phyloP scores from a whole-genome alignment of 2,888 invertebrate genomes.

The Diaperis boleti region DNA sequence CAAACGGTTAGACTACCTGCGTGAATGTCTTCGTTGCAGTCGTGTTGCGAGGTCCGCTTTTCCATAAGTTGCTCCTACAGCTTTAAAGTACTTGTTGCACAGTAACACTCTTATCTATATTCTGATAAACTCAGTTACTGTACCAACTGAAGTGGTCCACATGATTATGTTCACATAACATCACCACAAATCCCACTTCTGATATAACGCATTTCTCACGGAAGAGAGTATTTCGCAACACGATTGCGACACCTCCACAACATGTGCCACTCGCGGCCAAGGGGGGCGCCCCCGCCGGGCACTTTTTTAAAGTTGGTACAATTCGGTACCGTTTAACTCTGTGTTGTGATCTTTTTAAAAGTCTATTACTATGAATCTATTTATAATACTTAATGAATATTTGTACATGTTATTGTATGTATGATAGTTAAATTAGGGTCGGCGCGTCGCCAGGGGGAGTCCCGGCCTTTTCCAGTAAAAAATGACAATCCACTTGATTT shows the following conservation, averaged over 20 bases:
- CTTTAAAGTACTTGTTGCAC: too few species aligned
- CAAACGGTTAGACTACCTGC: conserved; percentile 12
- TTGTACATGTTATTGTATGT: conserved; percentile 67
- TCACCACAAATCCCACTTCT: too few species aligned
- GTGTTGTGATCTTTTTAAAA: conserved; percentile 69
- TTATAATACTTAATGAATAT: conserved; percentile 65
- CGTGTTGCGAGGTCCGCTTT: too few species aligned
- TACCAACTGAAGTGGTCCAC: too few species aligned
- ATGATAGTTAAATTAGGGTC: conserved; percentile 54
- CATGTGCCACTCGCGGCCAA: conserved; percentile 52
- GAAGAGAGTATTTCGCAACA: too few species aligned
- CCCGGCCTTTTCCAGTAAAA: conserved; percentile 56
- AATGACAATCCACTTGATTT: conserved; percentile 65
- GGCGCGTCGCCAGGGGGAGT: conserved; percentile 50
- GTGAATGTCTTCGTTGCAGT: too few species aligned
- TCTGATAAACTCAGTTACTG: too few species aligned
- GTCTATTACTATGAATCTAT: conserved; percentile 68
- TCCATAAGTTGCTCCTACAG: too few species aligned
- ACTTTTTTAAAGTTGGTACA: conserved; percentile 48
- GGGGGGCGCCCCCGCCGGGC: conserved; percentile 48
- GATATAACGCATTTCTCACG: too few species aligned
- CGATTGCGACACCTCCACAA: conserved; percentile 10
- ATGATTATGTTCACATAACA: too few species aligned
- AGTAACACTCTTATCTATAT: too few species aligned
- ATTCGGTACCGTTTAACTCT: conserved; percentile 63